These are phyloP conservation scores for Drosophila anomelani DNA, from an alignment of 2,888 invertebrate species.

Conservation along the genomic window DNA sequence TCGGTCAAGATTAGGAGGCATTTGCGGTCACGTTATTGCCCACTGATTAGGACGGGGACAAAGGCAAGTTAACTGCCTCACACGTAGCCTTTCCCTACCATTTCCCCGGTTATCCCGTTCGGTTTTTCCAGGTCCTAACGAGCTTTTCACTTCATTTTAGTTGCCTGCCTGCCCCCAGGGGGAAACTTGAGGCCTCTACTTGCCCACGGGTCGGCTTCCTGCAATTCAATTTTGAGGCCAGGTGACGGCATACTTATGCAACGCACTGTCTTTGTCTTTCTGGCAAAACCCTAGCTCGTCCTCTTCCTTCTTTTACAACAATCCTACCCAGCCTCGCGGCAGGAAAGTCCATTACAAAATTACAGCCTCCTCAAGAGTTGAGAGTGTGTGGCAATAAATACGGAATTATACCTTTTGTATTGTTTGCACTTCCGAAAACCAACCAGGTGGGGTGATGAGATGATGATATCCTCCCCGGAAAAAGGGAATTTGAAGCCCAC, in stretches of 20 bases:
- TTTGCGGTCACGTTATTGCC: constrained; percentile 80
- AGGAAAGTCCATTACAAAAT: constrained; percentile 69
- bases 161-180: constrained; percentile 19
- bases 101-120: constrained; percentile 28
- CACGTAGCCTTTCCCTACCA: constrained; percentile 55
- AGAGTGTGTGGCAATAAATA: constrained; percentile 49
- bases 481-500: constrained; percentile 13
- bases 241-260: constrained; percentile 61
- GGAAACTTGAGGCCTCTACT: constrained; percentile 13
- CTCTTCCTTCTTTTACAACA: constrained; percentile 18
- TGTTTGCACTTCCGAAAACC: constrained; percentile 24
- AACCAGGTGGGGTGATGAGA: background rate
- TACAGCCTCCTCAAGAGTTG: constrained; percentile 32
- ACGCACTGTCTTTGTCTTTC: constrained; percentile 53
- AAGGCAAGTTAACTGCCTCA: constrained; percentile 65
- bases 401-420: constrained; percentile 45
- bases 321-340: constrained; percentile 56
- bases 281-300: constrained; percentile 1
- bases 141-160: constrained; percentile 70
- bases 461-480: constrained; percentile 13
- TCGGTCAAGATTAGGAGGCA: constrained; percentile 70
- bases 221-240: constrained; percentile 65
- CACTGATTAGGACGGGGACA: constrained; percentile 75
- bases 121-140: constrained; percentile 47
- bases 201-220: constrained; percentile 26